Conservation (phyloP, 2,113 vertebrate genomes). For the Limanda limanda region DNA sequence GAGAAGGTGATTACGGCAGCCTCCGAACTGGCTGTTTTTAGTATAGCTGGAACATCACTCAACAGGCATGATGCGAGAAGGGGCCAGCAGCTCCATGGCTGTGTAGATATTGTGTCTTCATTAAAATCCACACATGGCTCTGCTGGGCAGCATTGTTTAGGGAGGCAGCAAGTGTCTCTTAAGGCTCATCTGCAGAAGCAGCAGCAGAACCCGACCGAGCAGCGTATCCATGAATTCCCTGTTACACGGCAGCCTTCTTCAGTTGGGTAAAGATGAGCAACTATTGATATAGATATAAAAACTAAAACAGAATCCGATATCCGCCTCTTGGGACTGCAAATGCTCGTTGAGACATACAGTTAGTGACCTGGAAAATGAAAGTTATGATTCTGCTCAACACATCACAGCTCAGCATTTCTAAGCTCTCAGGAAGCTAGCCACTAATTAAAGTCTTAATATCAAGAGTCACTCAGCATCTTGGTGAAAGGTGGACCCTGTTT, state of each 20-base stretch:
- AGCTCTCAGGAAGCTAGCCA: constrained; percentile 22
- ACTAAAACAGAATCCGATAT: constrained; percentile 44
- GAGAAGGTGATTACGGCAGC: constrained; percentile 60
- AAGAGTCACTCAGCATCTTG: constrained; percentile 44
- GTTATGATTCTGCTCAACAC: constrained; percentile 39
- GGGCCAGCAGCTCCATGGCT: constrained; percentile 38
- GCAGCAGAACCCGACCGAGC: constrained; percentile 25
- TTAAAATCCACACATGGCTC: constrained; percentile 64
- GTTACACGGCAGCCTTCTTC: constrained; percentile 35
- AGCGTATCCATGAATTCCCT: constrained; percentile 36
- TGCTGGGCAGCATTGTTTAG: constrained; percentile 65
- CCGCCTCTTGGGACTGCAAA: constrained; percentile 39
- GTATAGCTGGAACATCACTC: constrained; percentile 29
- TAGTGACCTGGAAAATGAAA: constrained; percentile 22
- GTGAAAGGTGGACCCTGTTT: constrained; percentile 51
- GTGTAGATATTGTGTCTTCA: constrained; percentile 75
- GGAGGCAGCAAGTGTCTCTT: constrained; percentile 55
- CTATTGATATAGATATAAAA: constrained; percentile 33
- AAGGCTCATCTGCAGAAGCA: constrained; percentile 57
- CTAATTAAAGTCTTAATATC: constrained; percentile 54
- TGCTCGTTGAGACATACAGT: constrained; percentile 32
- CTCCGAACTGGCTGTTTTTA: constrained; percentile 33
- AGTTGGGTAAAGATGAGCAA: constrained; percentile 25
- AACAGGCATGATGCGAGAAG: constrained; percentile 46
- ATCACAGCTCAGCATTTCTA: constrained; percentile 35